Conservation (phyloP, 2,113 vertebrate genomes). For the Axis porcinus region DNA sequence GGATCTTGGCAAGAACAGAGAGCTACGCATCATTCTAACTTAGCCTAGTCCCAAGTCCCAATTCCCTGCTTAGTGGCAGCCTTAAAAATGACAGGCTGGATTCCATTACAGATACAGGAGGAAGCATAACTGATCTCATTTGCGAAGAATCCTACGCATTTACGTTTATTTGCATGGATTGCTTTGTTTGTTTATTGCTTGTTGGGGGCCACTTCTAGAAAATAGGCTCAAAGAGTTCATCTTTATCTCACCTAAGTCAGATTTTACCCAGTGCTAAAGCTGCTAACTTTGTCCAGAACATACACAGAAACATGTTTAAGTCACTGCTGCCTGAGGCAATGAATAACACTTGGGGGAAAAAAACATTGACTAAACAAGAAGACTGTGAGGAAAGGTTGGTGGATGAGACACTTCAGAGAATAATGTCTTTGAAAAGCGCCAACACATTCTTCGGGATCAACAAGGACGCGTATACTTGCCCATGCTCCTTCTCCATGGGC, state of each 20-base stretch:
- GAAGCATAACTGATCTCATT: neutral
- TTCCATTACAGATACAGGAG: neutral
- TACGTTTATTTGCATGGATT: neutral
- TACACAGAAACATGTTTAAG: neutral
- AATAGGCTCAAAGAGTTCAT: neutral
- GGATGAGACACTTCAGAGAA: neutral
- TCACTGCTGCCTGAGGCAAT: neutral
- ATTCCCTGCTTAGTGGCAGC: neutral
- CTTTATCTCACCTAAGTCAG: neutral
- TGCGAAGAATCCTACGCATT: neutral
- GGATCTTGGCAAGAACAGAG: neutral
- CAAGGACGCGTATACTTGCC: neutral
- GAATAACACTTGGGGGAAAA: neutral
- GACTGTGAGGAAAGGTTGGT: neutral
- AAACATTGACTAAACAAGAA: neutral
- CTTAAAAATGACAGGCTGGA: neutral
- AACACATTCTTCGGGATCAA: neutral
- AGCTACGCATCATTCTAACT: neutral
- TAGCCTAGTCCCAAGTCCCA: neutral
- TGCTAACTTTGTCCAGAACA: neutral
- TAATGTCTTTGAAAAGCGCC: neutral
- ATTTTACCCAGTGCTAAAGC: neutral
- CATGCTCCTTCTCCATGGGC: neutral
- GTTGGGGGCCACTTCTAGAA: neutral
- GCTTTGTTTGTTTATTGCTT: neutral